phyloP scores from a whole-genome alignment of 2,797 vertebrate genomes.

The Hylomyscus alleni region DNA sequence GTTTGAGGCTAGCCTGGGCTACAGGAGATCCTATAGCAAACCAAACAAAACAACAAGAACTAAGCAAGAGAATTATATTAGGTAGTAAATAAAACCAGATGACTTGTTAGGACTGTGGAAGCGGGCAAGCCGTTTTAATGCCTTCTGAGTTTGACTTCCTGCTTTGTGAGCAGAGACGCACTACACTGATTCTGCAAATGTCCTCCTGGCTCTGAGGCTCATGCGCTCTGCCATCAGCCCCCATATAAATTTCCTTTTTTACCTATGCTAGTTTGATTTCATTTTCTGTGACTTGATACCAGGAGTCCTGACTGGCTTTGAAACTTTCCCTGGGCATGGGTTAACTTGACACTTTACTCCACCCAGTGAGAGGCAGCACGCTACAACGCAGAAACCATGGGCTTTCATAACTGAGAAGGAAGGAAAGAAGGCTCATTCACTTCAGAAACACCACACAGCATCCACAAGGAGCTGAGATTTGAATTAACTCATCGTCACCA shows the following conservation, averaged over 20 bases:
- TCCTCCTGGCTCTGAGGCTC: not conserved
- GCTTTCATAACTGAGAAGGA: not conserved
- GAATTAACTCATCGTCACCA: not conserved
- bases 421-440: not conserved
- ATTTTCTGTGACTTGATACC: conserved; percentile 55
- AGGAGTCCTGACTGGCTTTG: conserved; percentile 4
- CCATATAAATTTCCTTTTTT: not conserved
- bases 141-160: not conserved
- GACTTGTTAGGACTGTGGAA: not conserved
- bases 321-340: not conserved
- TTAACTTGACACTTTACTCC: not conserved
- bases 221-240: not conserved
- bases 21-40: not conserved
- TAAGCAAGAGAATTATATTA: conserved; percentile 8
- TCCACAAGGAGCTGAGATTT: not conserved
- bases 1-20: not conserved
- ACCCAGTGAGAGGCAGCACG: not conserved
- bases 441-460: not conserved
- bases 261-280: conserved; percentile 22
- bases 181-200: not conserved
- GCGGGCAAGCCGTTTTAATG: not conserved
- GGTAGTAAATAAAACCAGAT: conserved; percentile 2
- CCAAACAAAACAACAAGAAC: not conserved
- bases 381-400: not conserved
- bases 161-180: not conserved